phyloP scores from a whole-genome alignment of 2,888 invertebrate genomes.

The Metallyticus violacea region DNA sequence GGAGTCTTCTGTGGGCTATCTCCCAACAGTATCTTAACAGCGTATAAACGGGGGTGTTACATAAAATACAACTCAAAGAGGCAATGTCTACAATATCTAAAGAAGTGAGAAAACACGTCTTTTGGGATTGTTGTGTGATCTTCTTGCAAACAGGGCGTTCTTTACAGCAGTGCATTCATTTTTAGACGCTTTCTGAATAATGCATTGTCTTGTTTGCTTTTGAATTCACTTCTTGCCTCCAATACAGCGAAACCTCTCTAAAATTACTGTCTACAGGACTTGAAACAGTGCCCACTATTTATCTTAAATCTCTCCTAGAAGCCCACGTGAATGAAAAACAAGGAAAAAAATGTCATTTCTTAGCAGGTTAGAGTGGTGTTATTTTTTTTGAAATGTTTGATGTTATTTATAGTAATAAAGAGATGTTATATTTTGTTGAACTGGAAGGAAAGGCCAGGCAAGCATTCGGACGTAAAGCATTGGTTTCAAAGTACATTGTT shows the following conservation, averaged over 20 bases:
- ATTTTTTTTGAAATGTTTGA: too few species aligned
- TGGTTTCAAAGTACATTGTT: too few species aligned
- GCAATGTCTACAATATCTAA: not conserved
- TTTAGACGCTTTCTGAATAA: not conserved
- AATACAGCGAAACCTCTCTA: not conserved
- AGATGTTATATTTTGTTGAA: too few species aligned
- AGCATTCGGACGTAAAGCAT: too few species aligned
- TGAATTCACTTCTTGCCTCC: not conserved
- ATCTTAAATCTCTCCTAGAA: too few species aligned
- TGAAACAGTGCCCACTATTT: too few species aligned
- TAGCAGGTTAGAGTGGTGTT: too few species aligned
- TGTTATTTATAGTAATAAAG: too few species aligned
- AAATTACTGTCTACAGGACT: not conserved
- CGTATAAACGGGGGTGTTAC: not conserved
- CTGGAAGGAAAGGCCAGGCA: too few species aligned
- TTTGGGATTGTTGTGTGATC: not conserved
- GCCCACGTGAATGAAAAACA: too few species aligned
- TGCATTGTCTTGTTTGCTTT: not conserved
- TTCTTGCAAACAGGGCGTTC: not conserved
- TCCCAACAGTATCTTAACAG: not conserved
- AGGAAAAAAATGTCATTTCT: too few species aligned
- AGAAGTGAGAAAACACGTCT: not conserved
- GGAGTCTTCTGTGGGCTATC: not conserved
- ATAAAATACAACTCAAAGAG: not conserved
- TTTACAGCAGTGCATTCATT: not conserved